These are phyloP conservation scores for Chymomyza fuscimana DNA, from an alignment of 2,888 invertebrate genomes.

Conservation along the genomic window DNA sequence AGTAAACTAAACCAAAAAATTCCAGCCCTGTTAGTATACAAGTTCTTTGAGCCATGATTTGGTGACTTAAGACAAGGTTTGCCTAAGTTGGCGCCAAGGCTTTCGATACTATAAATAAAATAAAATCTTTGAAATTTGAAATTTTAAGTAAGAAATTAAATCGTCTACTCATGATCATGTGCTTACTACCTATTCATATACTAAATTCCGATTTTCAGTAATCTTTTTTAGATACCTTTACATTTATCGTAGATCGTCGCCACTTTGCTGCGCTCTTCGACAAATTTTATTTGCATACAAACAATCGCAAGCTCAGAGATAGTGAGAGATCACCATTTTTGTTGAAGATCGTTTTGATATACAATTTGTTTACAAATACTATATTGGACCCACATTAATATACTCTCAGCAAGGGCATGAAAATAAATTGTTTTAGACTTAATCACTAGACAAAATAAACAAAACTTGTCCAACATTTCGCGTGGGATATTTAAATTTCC, in stretches of 20 bases:
- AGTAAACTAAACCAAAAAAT: too few relatives aligned
- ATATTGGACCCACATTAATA: background rate
- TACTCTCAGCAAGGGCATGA: background rate
- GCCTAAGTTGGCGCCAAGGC: too few relatives aligned
- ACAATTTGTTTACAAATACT: background rate
- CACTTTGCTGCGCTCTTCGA: background rate
- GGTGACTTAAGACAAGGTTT: too few relatives aligned
- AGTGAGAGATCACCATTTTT: background rate
- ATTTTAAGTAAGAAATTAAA: too few relatives aligned
- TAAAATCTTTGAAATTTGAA: too few relatives aligned
- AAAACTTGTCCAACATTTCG: constrained; percentile 8
- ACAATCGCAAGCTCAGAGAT: background rate
- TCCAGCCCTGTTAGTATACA: too few relatives aligned
- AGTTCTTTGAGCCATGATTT: too few relatives aligned
- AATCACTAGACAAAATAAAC: background rate
- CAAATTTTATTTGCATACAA: background rate
- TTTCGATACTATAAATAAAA: too few relatives aligned
- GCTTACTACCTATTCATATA: too few relatives aligned
- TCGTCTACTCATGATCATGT: too few relatives aligned
- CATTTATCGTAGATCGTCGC: background rate
- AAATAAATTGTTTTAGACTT: background rate
- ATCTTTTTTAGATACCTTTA: too few relatives aligned
- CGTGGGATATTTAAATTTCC: constrained; percentile 57
- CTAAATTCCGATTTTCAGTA: too few relatives aligned
- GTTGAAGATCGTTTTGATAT: background rate